phyloP scores from a whole-genome alignment of 2,113 vertebrate genomes.

The Crocuta crocuta region DNA sequence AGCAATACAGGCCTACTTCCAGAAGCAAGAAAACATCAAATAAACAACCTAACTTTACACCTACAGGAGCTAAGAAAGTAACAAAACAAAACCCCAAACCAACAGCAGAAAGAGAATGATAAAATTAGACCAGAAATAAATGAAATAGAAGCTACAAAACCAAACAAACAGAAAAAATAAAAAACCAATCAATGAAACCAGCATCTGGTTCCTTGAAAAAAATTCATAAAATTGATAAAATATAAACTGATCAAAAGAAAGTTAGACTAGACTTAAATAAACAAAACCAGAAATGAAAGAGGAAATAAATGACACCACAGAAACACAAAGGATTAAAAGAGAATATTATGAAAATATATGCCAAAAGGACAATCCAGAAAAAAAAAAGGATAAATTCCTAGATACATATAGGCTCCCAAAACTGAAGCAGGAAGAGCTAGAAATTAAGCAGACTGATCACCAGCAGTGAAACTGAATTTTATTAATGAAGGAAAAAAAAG shows the following conservation, averaged over 20 bases:
- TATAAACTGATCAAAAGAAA: background rate
- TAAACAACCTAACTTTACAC: background rate
- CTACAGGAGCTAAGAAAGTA: background rate
- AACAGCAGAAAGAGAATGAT: background rate
- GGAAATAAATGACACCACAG: background rate
- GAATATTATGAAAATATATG: background rate
- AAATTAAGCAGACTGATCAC: no score
- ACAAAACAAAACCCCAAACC: background rate
- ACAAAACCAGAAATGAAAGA: background rate
- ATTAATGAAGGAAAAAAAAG: no score
- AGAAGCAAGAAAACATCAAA: background rate
- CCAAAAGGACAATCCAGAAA: no score
- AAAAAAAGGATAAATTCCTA: no score
- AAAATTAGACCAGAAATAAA: background rate
- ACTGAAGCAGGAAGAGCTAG: no score
- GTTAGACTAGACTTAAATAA: background rate
- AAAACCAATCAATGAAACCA: background rate
- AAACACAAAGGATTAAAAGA: background rate
- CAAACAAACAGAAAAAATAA: background rate
- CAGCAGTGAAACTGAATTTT: background rate
- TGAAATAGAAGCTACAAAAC: background rate
- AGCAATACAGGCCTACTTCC: background rate
- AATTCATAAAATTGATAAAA: background rate
- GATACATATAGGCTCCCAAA: no score
- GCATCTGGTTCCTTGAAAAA: background rate